phyloP scores from a whole-genome alignment of 2,888 invertebrate species.

The Coelinius sp. region DNA sequence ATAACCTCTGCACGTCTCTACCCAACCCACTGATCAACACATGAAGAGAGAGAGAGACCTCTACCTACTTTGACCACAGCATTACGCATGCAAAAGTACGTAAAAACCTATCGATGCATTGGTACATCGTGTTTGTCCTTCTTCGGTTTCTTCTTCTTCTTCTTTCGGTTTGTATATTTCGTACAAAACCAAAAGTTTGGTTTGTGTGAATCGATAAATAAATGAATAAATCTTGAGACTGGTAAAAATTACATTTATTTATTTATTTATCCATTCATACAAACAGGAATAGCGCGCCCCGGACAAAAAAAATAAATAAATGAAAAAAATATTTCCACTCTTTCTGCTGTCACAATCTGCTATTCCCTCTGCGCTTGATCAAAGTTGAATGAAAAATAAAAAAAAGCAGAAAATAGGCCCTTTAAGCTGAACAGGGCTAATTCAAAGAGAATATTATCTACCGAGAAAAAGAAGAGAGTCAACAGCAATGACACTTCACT shows the following conservation, averaged over 20 bases:
- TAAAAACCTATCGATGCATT: constrained; percentile 34
- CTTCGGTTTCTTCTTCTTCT: constrained; percentile 34
- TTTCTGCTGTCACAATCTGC: not conserved
- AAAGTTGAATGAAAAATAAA: not conserved
- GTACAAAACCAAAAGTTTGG: not conserved
- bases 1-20: constrained; percentile 28
- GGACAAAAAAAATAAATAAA: too few species aligned
- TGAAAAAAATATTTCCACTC: not conserved
- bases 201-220: too few species aligned
- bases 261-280: too few species aligned
- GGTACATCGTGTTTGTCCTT: not conserved
- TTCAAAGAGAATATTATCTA: not conserved
- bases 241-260: too few species aligned
- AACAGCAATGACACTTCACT: constrained; percentile 5
- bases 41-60: not conserved
- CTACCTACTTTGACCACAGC: constrained; percentile 49
- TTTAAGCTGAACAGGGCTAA: constrained; percentile 13
- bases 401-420: not conserved
- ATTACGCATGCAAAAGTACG: constrained; percentile 61
- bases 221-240: too few species aligned
- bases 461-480: not conserved
- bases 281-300: too few species aligned
- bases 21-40: not conserved
- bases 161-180: constrained; percentile 8
- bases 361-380: not conserved